Evolutionary conservation across 2,113 vertebrate species (phyloP).

Genomic region (Lichenostomus cassidix): DNA sequence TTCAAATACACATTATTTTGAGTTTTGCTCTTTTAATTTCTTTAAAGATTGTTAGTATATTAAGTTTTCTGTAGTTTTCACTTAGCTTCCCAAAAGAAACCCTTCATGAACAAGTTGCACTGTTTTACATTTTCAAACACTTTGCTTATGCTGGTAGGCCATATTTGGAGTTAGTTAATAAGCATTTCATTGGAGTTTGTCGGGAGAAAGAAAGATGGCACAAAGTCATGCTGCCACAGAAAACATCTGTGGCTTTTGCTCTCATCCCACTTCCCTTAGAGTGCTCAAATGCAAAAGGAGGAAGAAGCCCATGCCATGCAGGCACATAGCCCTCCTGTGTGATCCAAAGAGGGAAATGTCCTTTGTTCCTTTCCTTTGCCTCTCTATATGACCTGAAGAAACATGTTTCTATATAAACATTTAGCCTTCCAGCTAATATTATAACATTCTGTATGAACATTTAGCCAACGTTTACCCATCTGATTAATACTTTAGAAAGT

Average conservation of each 20-base stretch:
- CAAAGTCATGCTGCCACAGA: neutral
- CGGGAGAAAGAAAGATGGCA: neutral
- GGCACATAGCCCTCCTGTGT: neutral
- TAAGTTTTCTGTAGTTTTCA: neutral
- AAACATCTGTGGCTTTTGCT: neutral
- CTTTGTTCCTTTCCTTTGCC: neutral
- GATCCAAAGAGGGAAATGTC: neutral
- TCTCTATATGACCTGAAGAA: neutral
- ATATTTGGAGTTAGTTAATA: neutral
- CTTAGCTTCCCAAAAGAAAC: conserved; percentile 3
- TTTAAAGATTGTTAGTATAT: neutral
- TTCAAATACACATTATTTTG: neutral
- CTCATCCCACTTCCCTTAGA: neutral
- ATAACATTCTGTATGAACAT: neutral
- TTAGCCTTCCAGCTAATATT: neutral
- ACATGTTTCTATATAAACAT: neutral
- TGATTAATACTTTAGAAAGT: neutral
- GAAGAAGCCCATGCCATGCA: neutral
- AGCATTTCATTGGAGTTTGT: neutral
- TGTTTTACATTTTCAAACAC: neutral
- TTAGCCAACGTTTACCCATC: neutral
- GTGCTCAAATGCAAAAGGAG: neutral
- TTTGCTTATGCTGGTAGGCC: neutral
- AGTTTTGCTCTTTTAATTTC: neutral
- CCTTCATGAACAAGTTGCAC: conserved; percentile 2